These are phyloP conservation scores for Hyles euphorbiae DNA, from an alignment of 1,140 invertebrate genomes.

Conservation along the genomic window DNA sequence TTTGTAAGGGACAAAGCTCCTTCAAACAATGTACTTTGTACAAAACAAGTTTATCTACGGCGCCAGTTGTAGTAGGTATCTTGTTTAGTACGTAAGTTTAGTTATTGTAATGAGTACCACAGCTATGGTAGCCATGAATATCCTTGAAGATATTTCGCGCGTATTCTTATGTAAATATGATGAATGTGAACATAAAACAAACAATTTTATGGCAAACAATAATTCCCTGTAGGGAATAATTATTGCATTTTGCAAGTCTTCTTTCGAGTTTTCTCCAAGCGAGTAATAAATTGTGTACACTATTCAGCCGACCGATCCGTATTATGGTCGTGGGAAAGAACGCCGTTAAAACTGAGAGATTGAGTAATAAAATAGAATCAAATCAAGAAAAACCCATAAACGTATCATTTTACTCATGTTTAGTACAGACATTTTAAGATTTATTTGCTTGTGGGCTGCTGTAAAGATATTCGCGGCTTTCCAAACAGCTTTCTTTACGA, in stretches of 20 bases:
- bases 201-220: constrained; percentile 23
- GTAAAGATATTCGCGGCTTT: too few species aligned
- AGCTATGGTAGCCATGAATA: too few species aligned
- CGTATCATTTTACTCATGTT: constrained; percentile 6
- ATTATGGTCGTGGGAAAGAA: constrained; percentile 27
- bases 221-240: constrained; percentile 12
- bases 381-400: constrained; percentile 24
- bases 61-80: too few species aligned
- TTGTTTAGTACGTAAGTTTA: too few species aligned
- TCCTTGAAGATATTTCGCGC: too few species aligned
- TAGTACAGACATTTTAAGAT: constrained; percentile 6
- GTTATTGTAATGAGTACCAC: too few species aligned
- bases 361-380: constrained; percentile 23
- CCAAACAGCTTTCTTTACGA: too few species aligned
- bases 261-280: constrained; percentile 14
- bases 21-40: too few species aligned
- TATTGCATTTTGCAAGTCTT: constrained; percentile 13
- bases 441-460: not conserved
- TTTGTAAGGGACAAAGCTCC: too few species aligned
- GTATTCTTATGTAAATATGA: not conserved
- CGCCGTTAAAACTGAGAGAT: constrained; percentile 23
- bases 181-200: constrained; percentile 20
- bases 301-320: constrained; percentile 4
- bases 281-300: constrained; percentile 14
- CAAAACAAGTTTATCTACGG: too few species aligned